Conservation (phyloP, 2,113 vertebrate genomes). For the Tonatia bakeri region DNA sequence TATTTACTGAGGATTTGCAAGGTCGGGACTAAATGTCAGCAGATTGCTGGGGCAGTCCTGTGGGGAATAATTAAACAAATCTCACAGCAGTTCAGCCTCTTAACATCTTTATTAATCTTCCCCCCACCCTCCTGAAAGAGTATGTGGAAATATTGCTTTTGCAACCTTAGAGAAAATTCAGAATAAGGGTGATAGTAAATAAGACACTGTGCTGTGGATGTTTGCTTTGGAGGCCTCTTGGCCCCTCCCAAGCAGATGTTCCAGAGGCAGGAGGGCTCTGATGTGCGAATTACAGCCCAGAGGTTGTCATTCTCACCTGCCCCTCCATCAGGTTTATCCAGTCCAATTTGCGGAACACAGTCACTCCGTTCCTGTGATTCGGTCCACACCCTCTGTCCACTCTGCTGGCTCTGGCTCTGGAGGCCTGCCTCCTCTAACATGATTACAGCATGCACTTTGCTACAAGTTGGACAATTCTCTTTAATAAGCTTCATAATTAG, state of each 20-base stretch:
- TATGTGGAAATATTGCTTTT: slow-evolving; percentile 70
- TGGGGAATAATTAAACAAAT: slow-evolving; percentile 88
- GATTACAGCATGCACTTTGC: slow-evolving; percentile 71
- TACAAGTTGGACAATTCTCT: slow-evolving; percentile 77
- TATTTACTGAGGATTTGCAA: slow-evolving; percentile 93
- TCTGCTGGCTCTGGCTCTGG: slow-evolving; percentile 42
- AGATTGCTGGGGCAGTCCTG: slow-evolving; percentile 90
- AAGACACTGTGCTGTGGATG: slow-evolving; percentile 64
- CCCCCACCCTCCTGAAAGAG: slow-evolving; percentile 67
- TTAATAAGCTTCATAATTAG: slow-evolving; percentile 84
- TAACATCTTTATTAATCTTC: slow-evolving; percentile 89
- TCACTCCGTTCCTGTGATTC: slow-evolving; percentile 53
- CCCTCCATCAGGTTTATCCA: slow-evolving; percentile 71
- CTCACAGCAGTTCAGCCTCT: slow-evolving; percentile 89
- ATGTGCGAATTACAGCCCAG: slow-evolving; percentile 78
- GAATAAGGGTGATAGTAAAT: slow-evolving; percentile 78
- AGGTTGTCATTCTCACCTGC: slow-evolving; percentile 78
- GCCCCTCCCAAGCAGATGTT: slow-evolving; percentile 69
- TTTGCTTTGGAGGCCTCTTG: slow-evolving; percentile 72
- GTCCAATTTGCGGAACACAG: slow-evolving; percentile 66
- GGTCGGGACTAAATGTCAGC: slow-evolving; percentile 90
- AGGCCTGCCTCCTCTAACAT: not conserved
- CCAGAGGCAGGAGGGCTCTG: slow-evolving; percentile 68
- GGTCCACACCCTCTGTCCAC: not conserved
- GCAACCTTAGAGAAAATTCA: slow-evolving; percentile 72